Percentiles rank a stretch among this genome's conserved stretches.
These are phyloP conservation scores for Drepanosiphum platanoidis DNA, from an alignment of 2,888 invertebrate species.

Conservation along the genomic window DNA sequence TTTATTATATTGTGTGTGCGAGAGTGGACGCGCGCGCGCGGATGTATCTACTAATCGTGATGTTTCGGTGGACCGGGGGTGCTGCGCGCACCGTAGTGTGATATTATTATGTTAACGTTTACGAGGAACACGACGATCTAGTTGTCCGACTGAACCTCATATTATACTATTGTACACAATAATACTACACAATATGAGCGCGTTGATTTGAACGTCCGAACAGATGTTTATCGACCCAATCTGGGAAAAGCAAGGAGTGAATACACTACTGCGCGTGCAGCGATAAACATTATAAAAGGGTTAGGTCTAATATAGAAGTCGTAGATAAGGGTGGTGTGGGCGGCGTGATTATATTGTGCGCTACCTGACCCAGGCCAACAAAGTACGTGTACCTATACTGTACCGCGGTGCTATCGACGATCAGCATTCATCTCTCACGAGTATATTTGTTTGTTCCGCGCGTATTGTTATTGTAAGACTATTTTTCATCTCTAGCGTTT, in stretches of 20 bases:
- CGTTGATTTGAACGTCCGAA: slow-evolving; percentile 60
- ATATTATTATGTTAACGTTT: slow-evolving; percentile 29
- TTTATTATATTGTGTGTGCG: too few relatives aligned
- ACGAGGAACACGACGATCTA: slow-evolving; percentile 43
- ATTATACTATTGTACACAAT: slow-evolving; percentile 12
- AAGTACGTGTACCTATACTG: background rate
- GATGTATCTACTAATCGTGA: background rate
- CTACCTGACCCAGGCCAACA: slow-evolving; percentile 62
- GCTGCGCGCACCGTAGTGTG: background rate
- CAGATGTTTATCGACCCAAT: slow-evolving; percentile 59
- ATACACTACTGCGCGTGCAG: slow-evolving; percentile 35
- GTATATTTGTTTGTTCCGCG: slow-evolving; percentile 43
- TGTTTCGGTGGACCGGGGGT: background rate
- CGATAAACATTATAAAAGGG: slow-evolving; percentile 54
- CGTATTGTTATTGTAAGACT: slow-evolving; percentile 40
- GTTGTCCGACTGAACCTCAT: slow-evolving; percentile 51
- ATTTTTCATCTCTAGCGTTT: slow-evolving; percentile 52
- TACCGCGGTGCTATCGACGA: slow-evolving; percentile 26
- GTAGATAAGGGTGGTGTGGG: slow-evolving; percentile 54
- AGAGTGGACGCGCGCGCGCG: background rate
- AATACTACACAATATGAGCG: background rate
- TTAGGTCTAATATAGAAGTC: slow-evolving; percentile 56
- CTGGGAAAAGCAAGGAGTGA: slow-evolving; percentile 18
- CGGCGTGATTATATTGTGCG: slow-evolving; percentile 56
- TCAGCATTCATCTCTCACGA: slow-evolving; percentile 50